Evolutionary conservation across 1,140 invertebrate species (phyloP).

Genomic region (Cardiocondyla obscurior): DNA sequence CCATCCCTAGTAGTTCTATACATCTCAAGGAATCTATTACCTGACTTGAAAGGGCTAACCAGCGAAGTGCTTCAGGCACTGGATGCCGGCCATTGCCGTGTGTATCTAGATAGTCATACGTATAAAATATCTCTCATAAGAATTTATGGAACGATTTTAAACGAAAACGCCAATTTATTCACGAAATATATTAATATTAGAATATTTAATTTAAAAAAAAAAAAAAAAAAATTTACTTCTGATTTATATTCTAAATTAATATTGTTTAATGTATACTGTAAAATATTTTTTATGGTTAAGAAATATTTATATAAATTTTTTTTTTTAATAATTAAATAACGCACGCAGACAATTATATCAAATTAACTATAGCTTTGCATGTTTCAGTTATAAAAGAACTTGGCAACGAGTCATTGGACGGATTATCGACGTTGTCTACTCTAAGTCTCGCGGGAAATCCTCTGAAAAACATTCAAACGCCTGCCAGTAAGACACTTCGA

Average conservation of each 20-base stretch:
- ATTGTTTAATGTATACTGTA: background rate
- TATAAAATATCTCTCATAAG: background rate
- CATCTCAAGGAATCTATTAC: conserved; percentile 75
- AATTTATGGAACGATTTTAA: background rate
- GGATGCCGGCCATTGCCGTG: conserved; percentile 77
- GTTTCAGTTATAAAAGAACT: conserved; percentile 70
- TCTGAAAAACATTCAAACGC: conserved; percentile 72
- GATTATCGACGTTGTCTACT: conserved; percentile 70
- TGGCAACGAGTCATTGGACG: conserved; percentile 66
- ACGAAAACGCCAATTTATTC: background rate
- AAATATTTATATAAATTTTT: background rate
- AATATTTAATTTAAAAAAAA: too few relatives aligned
- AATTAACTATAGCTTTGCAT: background rate
- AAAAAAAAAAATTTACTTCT: background rate
- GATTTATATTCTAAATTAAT: background rate
- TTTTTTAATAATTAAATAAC: background rate
- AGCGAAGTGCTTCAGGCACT: conserved; percentile 69
- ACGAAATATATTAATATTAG: background rate
- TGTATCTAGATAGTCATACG: conserved; percentile 19
- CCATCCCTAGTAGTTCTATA: conserved; percentile 69
- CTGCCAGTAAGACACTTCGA: conserved; percentile 72
- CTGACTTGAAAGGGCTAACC: conserved; percentile 68
- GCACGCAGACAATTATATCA: background rate
- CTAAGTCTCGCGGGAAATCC: conserved; percentile 77
- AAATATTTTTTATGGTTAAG: conserved; percentile 50